Percentiles rank a stretch among this genome's conserved stretches.
Evolutionary conservation across 1,140 invertebrate genomes (phyloP).

Genomic region (Rhyacophila brunnea): DNA sequence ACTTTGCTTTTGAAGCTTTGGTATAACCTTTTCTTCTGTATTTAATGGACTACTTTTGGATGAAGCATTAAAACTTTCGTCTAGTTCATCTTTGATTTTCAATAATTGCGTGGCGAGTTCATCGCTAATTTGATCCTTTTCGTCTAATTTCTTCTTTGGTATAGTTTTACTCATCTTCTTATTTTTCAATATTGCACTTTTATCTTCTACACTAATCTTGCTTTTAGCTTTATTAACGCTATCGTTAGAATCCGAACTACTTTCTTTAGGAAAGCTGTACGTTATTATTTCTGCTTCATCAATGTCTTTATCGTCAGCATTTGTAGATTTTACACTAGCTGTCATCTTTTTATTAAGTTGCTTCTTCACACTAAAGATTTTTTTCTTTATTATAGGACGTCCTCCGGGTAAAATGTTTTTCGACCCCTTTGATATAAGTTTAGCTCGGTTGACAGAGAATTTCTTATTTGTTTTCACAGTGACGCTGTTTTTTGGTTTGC

Average conservation of each 20-base stretch:
- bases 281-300: slow-evolving; percentile 12
- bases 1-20: neutral
- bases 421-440: slow-evolving; percentile 8
- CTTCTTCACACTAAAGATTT: neutral
- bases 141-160: slow-evolving; percentile 27
- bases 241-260: neutral
- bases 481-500: no score
- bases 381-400: slow-evolving; percentile 11
- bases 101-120: neutral
- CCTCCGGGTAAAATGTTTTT: slow-evolving; percentile 8
- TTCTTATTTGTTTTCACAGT: slow-evolving; percentile 1
- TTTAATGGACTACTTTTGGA: slow-evolving; percentile 1
- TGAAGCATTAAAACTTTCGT: neutral
- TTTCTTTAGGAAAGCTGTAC: slow-evolving; percentile 17
- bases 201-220: slow-evolving; percentile 2
- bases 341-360: no score
- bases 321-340: slow-evolving; percentile 3
- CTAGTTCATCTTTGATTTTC: neutral
- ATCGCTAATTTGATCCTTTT: neutral
- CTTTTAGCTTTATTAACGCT: neutral
- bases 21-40: neutral
- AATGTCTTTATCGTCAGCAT: neutral
- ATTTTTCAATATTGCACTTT: slow-evolving; percentile 16
- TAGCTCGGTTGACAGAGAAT: neutral
- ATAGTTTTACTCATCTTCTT: slow-evolving; percentile 18